A percentile compares a stretch with the other conserved stretches of the same genome.
Evolutionary conservation across 2,797 vertebrate species (phyloP).

Genomic region (Alfaro cultratus): DNA sequence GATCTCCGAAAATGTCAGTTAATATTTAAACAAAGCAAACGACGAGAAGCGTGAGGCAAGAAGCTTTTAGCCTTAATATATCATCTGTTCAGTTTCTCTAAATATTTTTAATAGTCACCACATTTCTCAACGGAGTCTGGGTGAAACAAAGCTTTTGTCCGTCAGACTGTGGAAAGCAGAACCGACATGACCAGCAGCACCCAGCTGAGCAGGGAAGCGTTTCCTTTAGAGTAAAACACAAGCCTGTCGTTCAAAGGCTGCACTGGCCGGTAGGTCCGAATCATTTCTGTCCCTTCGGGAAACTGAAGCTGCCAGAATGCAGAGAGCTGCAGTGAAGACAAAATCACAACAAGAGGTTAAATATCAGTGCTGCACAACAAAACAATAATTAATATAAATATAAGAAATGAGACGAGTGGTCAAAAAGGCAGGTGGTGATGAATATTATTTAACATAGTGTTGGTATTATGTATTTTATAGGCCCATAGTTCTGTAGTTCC

Average conservation of each 20-base stretch:
- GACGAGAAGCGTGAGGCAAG: background rate
- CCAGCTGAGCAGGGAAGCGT: constrained; percentile 33
- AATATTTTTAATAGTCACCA: background rate
- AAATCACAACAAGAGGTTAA: constrained; percentile 4
- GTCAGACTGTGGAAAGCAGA: constrained; percentile 34
- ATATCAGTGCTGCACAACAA: background rate
- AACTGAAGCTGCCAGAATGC: constrained; percentile 72
- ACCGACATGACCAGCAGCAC: constrained; percentile 45
- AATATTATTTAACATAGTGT: background rate
- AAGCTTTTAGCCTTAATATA: background rate
- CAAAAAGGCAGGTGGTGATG: background rate
- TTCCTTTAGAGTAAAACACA: constrained; percentile 75
- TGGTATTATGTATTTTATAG: too few relatives aligned
- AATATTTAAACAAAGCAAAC: background rate
- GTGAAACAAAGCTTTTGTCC: background rate
- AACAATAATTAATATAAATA: background rate
- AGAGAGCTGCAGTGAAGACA: constrained; percentile 66
- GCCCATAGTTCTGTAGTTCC: too few relatives aligned
- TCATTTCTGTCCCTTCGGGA: constrained; percentile 63
- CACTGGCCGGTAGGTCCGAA: constrained; percentile 77
- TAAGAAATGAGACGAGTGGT: background rate
- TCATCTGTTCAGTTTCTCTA: too few relatives aligned
- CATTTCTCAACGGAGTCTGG: background rate
- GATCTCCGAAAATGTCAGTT: background rate
- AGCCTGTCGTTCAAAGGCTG: constrained; percentile 72